Evolutionary conservation across 1,140 invertebrate species (phyloP), one percentile per base, ranked within the genome.

Genomic region (Rhyacophila brunnea): DNA sequence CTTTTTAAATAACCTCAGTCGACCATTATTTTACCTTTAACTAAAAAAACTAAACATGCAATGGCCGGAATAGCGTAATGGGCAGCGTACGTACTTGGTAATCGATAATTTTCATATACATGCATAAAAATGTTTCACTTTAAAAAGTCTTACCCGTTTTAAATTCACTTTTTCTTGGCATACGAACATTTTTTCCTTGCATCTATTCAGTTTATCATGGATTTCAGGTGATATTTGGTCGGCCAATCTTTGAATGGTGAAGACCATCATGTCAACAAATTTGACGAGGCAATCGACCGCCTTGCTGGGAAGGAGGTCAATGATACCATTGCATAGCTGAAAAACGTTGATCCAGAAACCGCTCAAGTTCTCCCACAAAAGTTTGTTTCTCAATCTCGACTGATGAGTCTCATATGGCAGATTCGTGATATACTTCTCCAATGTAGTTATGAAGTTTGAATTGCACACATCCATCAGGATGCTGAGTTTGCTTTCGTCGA

Each of bases 291-390:
- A 69, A 14, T 68, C 71, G 34, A 68, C 47, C 3, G 76, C 73
- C 11, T 65, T 71, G 9, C 70, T 68, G 7, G 78, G 80, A 0
- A 72, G 69, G 14, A 73, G 44, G 14, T 70, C 63, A 13, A 71
- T 68, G 7, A 79, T 67, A n/a, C 47, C 68, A 57, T 72, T 68
- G 55, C 62, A 69, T 62, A 74, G 70, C 44, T 34, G 56, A 10
- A 74, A 57, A 19, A 78, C 68, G 60, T 77, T 72, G 0, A 55
- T 44, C 72, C 74, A 80, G 70, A 80, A 80, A 17, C 62, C 53
- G 17, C 66, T 64, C 62, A 66, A 62, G 48, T 74, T 65, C 6
- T 68, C 67, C 79, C 78, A 80, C 42, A 78, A 80, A 44, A 58
- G 60, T 34, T 66, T 65, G 42, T 75, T 70, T 23, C 73, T 54